These are phyloP conservation scores for Hippopotamyrus pictus DNA, from an alignment of 2,797 vertebrate species.

Conservation along the genomic window DNA sequence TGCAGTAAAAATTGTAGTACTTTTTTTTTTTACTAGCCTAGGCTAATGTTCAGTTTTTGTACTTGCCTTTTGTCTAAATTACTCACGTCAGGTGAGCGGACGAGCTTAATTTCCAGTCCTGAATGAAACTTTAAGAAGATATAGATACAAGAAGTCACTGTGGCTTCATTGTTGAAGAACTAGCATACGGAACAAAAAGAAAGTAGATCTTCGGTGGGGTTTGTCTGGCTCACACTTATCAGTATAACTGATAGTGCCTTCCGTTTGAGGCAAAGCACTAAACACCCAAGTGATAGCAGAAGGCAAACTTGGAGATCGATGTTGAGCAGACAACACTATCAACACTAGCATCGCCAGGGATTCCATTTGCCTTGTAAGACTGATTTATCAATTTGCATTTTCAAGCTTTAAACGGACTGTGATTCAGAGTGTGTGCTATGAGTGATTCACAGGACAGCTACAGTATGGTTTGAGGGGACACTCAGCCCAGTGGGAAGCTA, in stretches of 20 bases:
- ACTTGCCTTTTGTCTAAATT: not conserved
- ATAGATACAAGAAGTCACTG: not conserved
- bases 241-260: not conserved
- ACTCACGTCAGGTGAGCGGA: not conserved
- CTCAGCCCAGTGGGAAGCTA: not conserved
- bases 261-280: not conserved
- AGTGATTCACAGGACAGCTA: not conserved
- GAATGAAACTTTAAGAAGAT: not conserved
- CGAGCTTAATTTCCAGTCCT: not conserved
- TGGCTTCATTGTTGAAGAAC: not conserved
- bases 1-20: not conserved
- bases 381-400: not conserved
- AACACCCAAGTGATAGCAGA: not conserved
- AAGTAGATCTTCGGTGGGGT: too few species aligned
- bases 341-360: not conserved
- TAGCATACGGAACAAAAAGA: too few species aligned
- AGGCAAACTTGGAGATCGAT: not conserved
- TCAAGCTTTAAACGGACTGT: not conserved
- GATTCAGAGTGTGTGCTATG: not conserved
- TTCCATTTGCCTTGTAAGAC: not conserved
- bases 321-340: not conserved
- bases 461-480: not conserved
- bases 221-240: not conserved
- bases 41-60: not conserved
- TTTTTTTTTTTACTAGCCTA: not conserved